Evolutionary conservation across 2,113 vertebrate species (phyloP).

Genomic region (Limanda limanda): DNA sequence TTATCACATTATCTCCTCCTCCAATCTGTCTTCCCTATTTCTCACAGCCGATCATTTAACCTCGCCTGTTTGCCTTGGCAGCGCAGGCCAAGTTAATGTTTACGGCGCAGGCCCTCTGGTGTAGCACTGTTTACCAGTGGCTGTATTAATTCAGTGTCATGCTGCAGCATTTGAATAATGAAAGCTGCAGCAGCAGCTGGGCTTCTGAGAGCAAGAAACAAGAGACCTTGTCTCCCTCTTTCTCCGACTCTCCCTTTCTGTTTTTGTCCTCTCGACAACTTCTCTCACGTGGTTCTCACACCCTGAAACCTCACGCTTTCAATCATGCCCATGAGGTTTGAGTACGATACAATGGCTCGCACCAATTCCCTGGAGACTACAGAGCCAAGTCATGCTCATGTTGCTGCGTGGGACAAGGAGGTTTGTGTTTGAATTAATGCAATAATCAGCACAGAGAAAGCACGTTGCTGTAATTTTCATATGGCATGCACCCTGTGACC

Average conservation of each 20-base stretch:
- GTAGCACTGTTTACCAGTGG: slow-evolving; percentile 59
- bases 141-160: slow-evolving; percentile 72
- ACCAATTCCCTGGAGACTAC: slow-evolving; percentile 57
- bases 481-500: slow-evolving; percentile 26
- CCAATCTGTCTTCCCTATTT: slow-evolving; percentile 5
- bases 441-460: slow-evolving; percentile 52
- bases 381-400: slow-evolving; percentile 66
- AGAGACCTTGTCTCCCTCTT: slow-evolving; percentile 70
- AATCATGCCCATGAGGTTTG: slow-evolving; percentile 70
- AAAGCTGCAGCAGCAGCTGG: slow-evolving; percentile 70
- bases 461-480: slow-evolving; percentile 29
- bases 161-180: slow-evolving; percentile 72
- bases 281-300: slow-evolving; percentile 77
- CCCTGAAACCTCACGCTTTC: slow-evolving; percentile 77
- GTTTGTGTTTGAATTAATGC: slow-evolving; percentile 71
- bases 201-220: slow-evolving; percentile 67
- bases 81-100: slow-evolving; percentile 43
- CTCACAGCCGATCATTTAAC: slow-evolving; percentile 34
- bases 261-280: slow-evolving; percentile 77
- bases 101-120: slow-evolving; percentile 35
- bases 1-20: slow-evolving; percentile 35
- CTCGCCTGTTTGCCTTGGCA: slow-evolving; percentile 50
- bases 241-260: slow-evolving; percentile 57
- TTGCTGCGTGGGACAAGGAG: slow-evolving; percentile 61
- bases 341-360: slow-evolving; percentile 64